Conservation (phyloP, 1,140 invertebrate genomes). For the Leptonema lineaticorne region DNA sequence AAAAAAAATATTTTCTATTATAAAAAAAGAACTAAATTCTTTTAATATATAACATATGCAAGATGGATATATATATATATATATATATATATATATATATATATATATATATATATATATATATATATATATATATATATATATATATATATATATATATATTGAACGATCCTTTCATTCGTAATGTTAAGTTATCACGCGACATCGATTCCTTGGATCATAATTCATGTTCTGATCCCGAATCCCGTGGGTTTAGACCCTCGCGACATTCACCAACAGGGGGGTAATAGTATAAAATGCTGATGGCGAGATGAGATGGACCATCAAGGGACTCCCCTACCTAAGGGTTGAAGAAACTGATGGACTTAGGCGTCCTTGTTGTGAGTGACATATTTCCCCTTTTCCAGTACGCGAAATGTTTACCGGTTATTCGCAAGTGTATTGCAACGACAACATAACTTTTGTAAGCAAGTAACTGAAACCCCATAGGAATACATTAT, state of each 20-base stretch:
- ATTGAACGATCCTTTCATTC: no score
- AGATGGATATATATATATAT: background rate
- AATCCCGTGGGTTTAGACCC: conserved; percentile 13
- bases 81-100: background rate
- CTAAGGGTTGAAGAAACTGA: background rate
- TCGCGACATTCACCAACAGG: background rate
- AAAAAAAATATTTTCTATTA: no score
- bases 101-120: background rate
- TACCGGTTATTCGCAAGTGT: conserved; percentile 5
- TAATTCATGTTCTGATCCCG: conserved; percentile 28
- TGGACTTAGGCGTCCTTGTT: conserved; percentile 6
- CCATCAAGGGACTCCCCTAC: conserved; percentile 15
- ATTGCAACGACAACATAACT: background rate
- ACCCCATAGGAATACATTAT: no score
- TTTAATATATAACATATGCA: background rate
- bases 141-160: no score
- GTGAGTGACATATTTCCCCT: conserved; percentile 22
- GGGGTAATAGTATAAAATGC: conserved; percentile 29
- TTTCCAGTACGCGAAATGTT: background rate
- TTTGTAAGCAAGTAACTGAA: no score
- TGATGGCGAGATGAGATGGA: conserved; percentile 28
- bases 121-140: background rate
- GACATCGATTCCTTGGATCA: conserved; percentile 29
- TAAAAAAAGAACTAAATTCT: no score
- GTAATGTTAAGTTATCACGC: conserved; percentile 19